These are phyloP conservation scores for Pelvicachromis taeniatus DNA, from an alignment of 2,113 vertebrate genomes.

Conservation along the genomic window DNA sequence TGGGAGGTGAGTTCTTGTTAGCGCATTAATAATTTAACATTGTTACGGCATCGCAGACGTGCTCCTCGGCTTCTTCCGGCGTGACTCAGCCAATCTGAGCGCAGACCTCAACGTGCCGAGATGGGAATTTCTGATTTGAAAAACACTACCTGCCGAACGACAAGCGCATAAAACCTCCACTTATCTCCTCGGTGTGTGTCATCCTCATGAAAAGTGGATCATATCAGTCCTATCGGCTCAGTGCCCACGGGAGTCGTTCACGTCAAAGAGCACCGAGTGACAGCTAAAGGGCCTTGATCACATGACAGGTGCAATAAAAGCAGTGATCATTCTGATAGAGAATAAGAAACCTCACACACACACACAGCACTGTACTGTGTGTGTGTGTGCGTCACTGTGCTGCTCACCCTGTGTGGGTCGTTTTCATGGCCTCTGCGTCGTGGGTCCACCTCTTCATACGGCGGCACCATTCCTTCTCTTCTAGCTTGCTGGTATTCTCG, in stretches of 20 bases:
- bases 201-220: not conserved
- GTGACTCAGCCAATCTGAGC: not conserved
- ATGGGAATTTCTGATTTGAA: not conserved
- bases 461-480: slow-evolving; percentile 79
- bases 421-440: slow-evolving; percentile 74
- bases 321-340: not conserved
- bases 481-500: slow-evolving; percentile 94
- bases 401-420: slow-evolving; percentile 82
- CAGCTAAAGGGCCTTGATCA: slow-evolving; percentile 29
- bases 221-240: slow-evolving; percentile 15
- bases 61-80: not conserved
- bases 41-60: not conserved
- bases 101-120: not conserved
- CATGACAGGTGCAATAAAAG: not conserved
- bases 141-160: slow-evolving; percentile 10
- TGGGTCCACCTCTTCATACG: slow-evolving; percentile 82
- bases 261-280: slow-evolving; percentile 24
- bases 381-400: not conserved
- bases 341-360: not conserved
- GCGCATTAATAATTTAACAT: not conserved
- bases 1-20: not conserved
- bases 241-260: slow-evolving; percentile 13
- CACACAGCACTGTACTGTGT: not conserved
- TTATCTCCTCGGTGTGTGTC: slow-evolving; percentile 20
- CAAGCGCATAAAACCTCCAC: slow-evolving; percentile 6